Conservation (phyloP, 1,140 invertebrate species). For the Brachionus paranguensis region DNA sequence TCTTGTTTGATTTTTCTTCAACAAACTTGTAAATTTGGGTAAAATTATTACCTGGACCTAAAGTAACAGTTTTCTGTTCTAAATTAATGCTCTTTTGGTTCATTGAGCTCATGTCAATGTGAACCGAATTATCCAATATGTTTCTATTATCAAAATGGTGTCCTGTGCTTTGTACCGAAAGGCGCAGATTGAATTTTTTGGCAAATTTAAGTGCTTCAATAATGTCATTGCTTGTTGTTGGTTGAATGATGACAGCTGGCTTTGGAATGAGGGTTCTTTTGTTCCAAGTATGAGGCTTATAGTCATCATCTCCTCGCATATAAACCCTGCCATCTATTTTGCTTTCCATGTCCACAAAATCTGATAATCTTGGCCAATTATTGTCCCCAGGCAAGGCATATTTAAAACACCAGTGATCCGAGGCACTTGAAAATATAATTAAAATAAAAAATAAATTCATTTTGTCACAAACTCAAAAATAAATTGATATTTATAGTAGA, state of each 20-base stretch:
- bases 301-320: not conserved
- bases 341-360: not conserved
- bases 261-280: not conserved
- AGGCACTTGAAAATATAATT: not conserved
- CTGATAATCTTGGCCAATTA: not conserved
- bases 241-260: conserved; percentile 16
- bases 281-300: not conserved
- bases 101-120: conserved; percentile 12
- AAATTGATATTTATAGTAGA: too few species aligned
- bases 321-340: not conserved
- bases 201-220: not conserved
- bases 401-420: not conserved
- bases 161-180: not conserved
- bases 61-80: not conserved
- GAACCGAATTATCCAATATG: not conserved
- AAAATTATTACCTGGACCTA: conserved; percentile 8
- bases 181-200: not conserved
- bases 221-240: not conserved
- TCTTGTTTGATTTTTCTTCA: conserved; percentile 41
- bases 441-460: not conserved
- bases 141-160: not conserved
- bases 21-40: conserved; percentile 18
- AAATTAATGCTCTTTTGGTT: not conserved
- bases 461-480: too few species aligned
- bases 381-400: not conserved